Percentiles rank a stretch among this genome's conserved stretches.
These are phyloP conservation scores for Synergus laeviventris DNA, from an alignment of 2,888 invertebrate genomes.

Conservation along the genomic window DNA sequence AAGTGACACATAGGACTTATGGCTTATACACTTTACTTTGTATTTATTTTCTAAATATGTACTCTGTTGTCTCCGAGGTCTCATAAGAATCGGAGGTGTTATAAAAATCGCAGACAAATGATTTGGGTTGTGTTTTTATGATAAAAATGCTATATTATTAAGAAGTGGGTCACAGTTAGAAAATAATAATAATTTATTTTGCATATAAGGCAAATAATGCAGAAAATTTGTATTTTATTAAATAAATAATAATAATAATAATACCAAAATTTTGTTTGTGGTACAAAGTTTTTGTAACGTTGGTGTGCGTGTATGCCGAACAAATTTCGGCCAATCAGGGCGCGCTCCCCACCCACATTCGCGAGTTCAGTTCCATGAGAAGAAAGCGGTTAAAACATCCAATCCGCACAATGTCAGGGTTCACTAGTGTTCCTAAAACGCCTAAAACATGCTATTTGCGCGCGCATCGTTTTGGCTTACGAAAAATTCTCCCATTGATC, in stretches of 20 bases:
- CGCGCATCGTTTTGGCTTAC: too few relatives aligned
- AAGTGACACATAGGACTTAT: neutral
- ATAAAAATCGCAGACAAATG: neutral
- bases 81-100: neutral
- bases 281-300: neutral
- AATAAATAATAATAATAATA: too few relatives aligned
- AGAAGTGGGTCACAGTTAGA: neutral
- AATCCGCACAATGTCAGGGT: too few relatives aligned
- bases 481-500: too few relatives aligned
- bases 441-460: too few relatives aligned
- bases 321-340: constrained; percentile 43
- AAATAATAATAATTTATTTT: neutral
- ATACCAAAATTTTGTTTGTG: neutral
- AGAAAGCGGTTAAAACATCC: constrained; percentile 7
- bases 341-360: constrained; percentile 31
- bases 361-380: constrained; percentile 15
- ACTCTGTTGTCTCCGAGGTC: neutral
- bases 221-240: neutral
- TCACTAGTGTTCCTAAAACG: too few relatives aligned
- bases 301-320: neutral
- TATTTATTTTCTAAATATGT: neutral
- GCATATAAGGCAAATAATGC: neutral
- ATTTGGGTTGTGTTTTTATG: neutral
- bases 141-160: neutral
- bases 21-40: too few relatives aligned